Percentiles rank a stretch among this genome's conserved stretches.
These are phyloP conservation scores for Siphlonurus alternatus DNA, from an alignment of 2,888 invertebrate genomes.

Conservation along the genomic window DNA sequence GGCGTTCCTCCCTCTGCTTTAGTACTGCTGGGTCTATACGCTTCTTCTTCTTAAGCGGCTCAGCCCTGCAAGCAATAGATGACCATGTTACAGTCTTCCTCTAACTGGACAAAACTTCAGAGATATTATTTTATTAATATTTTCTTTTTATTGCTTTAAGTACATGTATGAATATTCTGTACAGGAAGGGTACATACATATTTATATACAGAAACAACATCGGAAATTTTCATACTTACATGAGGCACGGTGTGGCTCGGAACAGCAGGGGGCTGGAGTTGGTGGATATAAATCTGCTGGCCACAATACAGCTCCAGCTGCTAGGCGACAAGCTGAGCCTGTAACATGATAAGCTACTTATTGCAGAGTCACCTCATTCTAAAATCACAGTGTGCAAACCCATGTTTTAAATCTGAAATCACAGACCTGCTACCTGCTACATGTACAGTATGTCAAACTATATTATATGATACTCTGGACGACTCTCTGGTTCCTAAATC, in stretches of 20 bases:
- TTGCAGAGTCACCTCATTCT: too few species aligned
- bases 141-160: not conserved
- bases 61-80: slow-evolving; percentile 45
- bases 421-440: too few species aligned
- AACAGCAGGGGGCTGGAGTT: slow-evolving; percentile 21
- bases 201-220: too few species aligned
- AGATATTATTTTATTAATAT: slow-evolving; percentile 1
- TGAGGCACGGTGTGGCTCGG: slow-evolving; percentile 23
- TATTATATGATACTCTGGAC: too few species aligned
- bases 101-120: not conserved
- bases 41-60: slow-evolving; percentile 83
- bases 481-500: too few species aligned
- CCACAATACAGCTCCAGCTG: too few species aligned
- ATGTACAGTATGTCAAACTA: too few species aligned
- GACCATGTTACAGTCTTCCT: not conserved
- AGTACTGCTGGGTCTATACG: slow-evolving; percentile 65
- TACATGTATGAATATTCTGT: not conserved
- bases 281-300: not conserved
- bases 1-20: slow-evolving; percentile 65
- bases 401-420: too few species aligned
- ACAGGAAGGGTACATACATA: too few species aligned
- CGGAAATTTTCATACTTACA: slow-evolving; percentile 18
- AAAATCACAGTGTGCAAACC: too few species aligned
- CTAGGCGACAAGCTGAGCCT: too few species aligned
- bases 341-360: too few species aligned